Percentiles rank a stretch among this genome's conserved stretches.
These are phyloP conservation scores for Chiropotes sagulatus DNA, from an alignment of 2,797 vertebrate genomes.

Conservation along the genomic window DNA sequence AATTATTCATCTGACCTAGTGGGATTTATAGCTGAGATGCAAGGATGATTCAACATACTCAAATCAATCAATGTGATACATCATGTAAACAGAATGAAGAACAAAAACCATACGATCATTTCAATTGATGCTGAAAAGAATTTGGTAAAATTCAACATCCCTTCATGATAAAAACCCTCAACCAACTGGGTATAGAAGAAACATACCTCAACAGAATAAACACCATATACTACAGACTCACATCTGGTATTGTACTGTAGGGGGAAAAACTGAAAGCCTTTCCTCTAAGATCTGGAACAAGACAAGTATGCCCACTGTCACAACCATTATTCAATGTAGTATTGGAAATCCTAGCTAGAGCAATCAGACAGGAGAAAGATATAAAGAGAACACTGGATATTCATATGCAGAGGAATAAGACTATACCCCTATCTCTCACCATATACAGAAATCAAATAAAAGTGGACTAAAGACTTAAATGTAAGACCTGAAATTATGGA, in stretches of 20 bases:
- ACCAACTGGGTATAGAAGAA: too few species aligned
- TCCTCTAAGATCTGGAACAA: background rate
- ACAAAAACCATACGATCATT: background rate
- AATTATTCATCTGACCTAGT: background rate
- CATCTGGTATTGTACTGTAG: too few species aligned
- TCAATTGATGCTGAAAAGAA: background rate
- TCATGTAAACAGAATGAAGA: background rate
- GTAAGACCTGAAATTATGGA: too few species aligned
- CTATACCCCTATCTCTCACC: too few species aligned
- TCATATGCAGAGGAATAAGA: too few species aligned
- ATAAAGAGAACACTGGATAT: background rate
- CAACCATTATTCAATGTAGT: background rate
- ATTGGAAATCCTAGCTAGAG: background rate
- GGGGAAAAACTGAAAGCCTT: background rate
- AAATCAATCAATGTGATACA: background rate
- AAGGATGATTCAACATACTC: background rate
- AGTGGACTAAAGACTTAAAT: too few species aligned
- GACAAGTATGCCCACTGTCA: background rate
- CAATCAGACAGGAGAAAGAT: background rate
- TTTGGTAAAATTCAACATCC: background rate
- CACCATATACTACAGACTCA: too few species aligned
- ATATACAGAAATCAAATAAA: too few species aligned
- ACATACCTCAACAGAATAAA: too few species aligned
- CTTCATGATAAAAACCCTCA: too few species aligned
- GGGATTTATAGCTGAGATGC: background rate